Percentiles rank a stretch among this genome's conserved stretches.
These are phyloP conservation scores for Rhyacichthys aspro DNA, from an alignment of 2,797 vertebrate species.

Conservation along the genomic window DNA sequence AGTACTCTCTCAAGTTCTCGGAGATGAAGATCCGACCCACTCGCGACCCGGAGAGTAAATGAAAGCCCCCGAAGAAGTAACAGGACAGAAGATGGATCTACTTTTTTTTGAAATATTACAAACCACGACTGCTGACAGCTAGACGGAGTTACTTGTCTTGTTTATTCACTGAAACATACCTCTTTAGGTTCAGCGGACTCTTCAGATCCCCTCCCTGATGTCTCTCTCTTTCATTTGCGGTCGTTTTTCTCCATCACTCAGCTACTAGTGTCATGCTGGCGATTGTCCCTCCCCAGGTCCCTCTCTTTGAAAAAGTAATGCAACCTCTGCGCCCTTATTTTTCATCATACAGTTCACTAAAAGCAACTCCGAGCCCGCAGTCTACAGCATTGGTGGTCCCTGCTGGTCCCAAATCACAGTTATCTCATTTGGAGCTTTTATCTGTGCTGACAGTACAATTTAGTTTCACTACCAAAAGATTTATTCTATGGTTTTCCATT, in stretches of 20 bases:
- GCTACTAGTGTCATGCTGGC: slow-evolving; percentile 43
- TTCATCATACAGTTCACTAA: slow-evolving; percentile 24
- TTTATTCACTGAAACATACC: slow-evolving; percentile 60
- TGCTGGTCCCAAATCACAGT: slow-evolving; percentile 28
- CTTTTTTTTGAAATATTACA: slow-evolving; percentile 44
- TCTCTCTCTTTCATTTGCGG: slow-evolving; percentile 31
- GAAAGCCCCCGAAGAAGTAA: slow-evolving; percentile 42
- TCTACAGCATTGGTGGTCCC: slow-evolving; percentile 30
- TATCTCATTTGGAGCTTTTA: slow-evolving; percentile 43
- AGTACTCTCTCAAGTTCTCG: slow-evolving; percentile 96
- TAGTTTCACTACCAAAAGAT: slow-evolving; percentile 23
- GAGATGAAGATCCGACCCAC: slow-evolving; percentile 97
- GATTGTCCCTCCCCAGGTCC: slow-evolving; percentile 16
- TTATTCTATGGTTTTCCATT: background rate
- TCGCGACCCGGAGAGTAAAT: slow-evolving; percentile 86
- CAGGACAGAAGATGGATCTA: slow-evolving; percentile 6
- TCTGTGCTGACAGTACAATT: slow-evolving; percentile 49
- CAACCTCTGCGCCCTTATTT: slow-evolving; percentile 23
- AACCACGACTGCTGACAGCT: slow-evolving; percentile 58
- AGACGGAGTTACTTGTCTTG: slow-evolving; percentile 56
- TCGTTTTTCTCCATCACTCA: slow-evolving; percentile 36
- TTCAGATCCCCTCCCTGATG: slow-evolving; percentile 47
- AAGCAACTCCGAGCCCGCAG: slow-evolving; percentile 17
- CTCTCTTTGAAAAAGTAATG: slow-evolving; percentile 14
- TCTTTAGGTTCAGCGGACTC: slow-evolving; percentile 57